Percentiles rank a stretch among this genome's conserved stretches.
Conservation (phyloP, 2,888 invertebrate genomes). For the Altica lythri region DNA sequence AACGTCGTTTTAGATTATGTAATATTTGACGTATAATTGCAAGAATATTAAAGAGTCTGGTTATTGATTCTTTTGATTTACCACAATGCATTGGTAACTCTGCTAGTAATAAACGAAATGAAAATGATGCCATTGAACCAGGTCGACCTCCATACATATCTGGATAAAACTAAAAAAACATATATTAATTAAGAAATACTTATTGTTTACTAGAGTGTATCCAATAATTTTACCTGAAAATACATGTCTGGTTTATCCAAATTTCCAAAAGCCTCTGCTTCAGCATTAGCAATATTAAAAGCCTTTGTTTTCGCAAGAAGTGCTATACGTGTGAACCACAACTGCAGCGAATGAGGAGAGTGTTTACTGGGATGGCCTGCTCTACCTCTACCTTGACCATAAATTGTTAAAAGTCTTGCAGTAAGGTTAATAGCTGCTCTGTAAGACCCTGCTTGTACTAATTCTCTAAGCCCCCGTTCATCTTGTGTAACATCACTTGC, state of each 20-base stretch:
- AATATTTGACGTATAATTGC: slow-evolving; percentile 69
- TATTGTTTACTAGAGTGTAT: background rate
- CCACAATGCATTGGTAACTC: slow-evolving; percentile 84
- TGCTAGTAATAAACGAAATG: slow-evolving; percentile 84
- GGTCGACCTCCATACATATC: slow-evolving; percentile 80
- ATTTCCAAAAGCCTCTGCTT: slow-evolving; percentile 86
- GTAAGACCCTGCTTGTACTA: slow-evolving; percentile 69
- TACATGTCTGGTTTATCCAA: slow-evolving; percentile 91
- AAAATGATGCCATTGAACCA: slow-evolving; percentile 92
- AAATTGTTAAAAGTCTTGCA: slow-evolving; percentile 75
- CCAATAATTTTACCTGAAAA: slow-evolving; percentile 64
- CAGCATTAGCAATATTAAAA: slow-evolving; percentile 76
- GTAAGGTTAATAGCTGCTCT: slow-evolving; percentile 89
- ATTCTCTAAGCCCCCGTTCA: slow-evolving; percentile 79
- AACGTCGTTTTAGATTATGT: slow-evolving; percentile 67
- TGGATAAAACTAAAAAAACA: slow-evolving; percentile 73
- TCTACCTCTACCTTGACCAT: slow-evolving; percentile 83
- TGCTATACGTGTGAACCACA: slow-evolving; percentile 91
- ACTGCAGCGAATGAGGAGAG: slow-evolving; percentile 82
- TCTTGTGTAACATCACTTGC: slow-evolving; percentile 87
- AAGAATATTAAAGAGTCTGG: slow-evolving; percentile 71
- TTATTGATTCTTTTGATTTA: slow-evolving; percentile 74
- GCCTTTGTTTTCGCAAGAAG: slow-evolving; percentile 81
- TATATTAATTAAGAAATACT: background rate
- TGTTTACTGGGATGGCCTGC: slow-evolving; percentile 82